Evolutionary conservation across 2,888 invertebrate genomes (phyloP), one percentile per base, ranked within the genome.

Genomic region (Hanleya hanleyi): DNA sequence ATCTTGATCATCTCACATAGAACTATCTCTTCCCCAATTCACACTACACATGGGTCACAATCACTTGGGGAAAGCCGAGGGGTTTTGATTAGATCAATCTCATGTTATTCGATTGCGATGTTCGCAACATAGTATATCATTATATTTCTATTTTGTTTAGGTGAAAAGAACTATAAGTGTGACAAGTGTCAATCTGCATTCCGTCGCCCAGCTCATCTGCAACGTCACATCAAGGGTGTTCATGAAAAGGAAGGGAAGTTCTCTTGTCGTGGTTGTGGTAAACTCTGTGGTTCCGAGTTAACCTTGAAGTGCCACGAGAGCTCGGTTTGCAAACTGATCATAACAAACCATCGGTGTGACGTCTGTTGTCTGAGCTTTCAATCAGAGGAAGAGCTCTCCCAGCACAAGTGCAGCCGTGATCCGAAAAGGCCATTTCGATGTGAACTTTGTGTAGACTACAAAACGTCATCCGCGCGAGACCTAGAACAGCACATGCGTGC

Each of bases 381-480:
- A 12, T 22, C 57, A 22, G 26, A 57, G 57, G 57, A 57, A 29
- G 22, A 29, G 57, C 4, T 57, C 22, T 4, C 1, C 29, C 26
- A 57, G 29, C 57, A 57, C 9, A 22, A 22, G 22, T 57, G 57
- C 9, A 57, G 57, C 29, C 12, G 26, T 4, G 32, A 57, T 26
- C 57, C 57, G 15, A 29, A 2, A 1, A 57, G 29, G 32, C 57
- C 57, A 4, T 69, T 57, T n/a, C 57, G 36, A 3, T 69, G 69
- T 29, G 29, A 18, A 5, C 4, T 36, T 15, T 69, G 69, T 61
- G n/a, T n/a, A n/a, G 32, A 61, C 38, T 61, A 69, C 38, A 57
- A 41, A n/a, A 61, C 69, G 18, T n/a, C 38, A 26, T 57, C 57
- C 18, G 37, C 57, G 3, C 36, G 69, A 29, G 69, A 69, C 12